Evolutionary conservation across 2,797 vertebrate genomes (phyloP).

Genomic region (Zalophus californianus): DNA sequence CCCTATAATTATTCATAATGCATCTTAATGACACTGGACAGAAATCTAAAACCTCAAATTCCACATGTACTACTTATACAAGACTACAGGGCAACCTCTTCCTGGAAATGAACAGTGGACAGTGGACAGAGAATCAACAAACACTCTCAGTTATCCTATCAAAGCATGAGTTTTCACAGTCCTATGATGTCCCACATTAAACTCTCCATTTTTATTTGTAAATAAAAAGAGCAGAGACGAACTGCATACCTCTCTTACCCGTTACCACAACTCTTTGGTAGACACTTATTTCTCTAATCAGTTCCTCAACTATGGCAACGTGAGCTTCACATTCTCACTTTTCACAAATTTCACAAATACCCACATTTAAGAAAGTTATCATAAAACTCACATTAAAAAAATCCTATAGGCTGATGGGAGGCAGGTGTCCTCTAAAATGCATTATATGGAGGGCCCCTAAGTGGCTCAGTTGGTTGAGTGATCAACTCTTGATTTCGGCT

Average conservation of each 20-base stretch:
- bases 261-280: neutral
- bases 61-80: constrained; percentile 42
- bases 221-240: constrained; percentile 3
- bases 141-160: constrained; percentile 64
- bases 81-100: constrained; percentile 21
- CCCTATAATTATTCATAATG: constrained; percentile 81
- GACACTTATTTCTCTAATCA: constrained; percentile 4
- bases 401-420: neutral
- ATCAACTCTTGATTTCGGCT: neutral
- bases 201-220: constrained; percentile 34
- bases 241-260: neutral
- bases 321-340: neutral
- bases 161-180: constrained; percentile 30
- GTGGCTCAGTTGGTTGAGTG: neutral
- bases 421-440: neutral
- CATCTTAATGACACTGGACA: constrained; percentile 70
- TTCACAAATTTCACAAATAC: neutral
- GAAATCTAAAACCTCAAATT: constrained; percentile 76
- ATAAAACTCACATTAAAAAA: constrained; percentile 45
- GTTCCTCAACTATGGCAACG: neutral
- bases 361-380: neutral
- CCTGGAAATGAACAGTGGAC: neutral
- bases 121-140: constrained; percentile 54
- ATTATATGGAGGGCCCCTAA: neutral
- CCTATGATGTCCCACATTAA: neutral